Conservation (phyloP, 2,888 invertebrate species). For the Papilio gigon region DNA sequence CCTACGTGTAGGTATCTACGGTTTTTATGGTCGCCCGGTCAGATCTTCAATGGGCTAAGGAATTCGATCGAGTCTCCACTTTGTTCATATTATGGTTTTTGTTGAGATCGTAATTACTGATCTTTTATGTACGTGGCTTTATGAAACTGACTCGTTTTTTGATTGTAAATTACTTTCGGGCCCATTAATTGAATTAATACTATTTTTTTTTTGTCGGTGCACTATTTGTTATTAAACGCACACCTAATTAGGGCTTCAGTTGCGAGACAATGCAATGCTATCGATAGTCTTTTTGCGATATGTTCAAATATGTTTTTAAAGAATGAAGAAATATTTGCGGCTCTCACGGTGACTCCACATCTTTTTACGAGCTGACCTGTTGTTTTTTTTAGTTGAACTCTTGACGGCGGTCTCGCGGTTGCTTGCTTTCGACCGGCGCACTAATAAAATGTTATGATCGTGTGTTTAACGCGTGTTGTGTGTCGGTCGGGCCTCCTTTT, state of each 20-base stretch:
- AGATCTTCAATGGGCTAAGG: slow-evolving; percentile 82
- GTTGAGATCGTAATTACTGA: slow-evolving; percentile 52
- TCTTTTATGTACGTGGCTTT: slow-evolving; percentile 51
- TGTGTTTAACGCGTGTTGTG: slow-evolving; percentile 81
- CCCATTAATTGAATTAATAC: slow-evolving; percentile 39
- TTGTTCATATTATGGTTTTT: slow-evolving; percentile 59
- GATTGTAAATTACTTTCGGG: slow-evolving; percentile 40
- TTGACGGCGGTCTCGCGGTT: slow-evolving; percentile 78
- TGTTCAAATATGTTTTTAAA: slow-evolving; percentile 22
- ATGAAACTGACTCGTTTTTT: slow-evolving; percentile 45
- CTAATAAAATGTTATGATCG: slow-evolving; percentile 83
- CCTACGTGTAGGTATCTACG: slow-evolving; percentile 82
- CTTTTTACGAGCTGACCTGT: slow-evolving; percentile 80
- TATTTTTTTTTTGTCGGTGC: slow-evolving; percentile 16
- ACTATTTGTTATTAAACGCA: slow-evolving; percentile 32
- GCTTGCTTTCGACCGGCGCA: slow-evolving; percentile 81
- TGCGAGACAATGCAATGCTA: slow-evolving; percentile 12
- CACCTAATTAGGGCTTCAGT: slow-evolving; percentile 8
- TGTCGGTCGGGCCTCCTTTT: slow-evolving; percentile 81
- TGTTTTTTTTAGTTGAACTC: slow-evolving; percentile 78
- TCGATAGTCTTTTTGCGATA: slow-evolving; percentile 25
- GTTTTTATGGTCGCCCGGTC: slow-evolving; percentile 81
- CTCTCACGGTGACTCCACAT: slow-evolving; percentile 72
- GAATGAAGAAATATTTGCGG: slow-evolving; percentile 36
- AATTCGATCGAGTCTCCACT: slow-evolving; percentile 81